Conservation (phyloP, 2,113 vertebrate species). For the Promerops cafer region DNA sequence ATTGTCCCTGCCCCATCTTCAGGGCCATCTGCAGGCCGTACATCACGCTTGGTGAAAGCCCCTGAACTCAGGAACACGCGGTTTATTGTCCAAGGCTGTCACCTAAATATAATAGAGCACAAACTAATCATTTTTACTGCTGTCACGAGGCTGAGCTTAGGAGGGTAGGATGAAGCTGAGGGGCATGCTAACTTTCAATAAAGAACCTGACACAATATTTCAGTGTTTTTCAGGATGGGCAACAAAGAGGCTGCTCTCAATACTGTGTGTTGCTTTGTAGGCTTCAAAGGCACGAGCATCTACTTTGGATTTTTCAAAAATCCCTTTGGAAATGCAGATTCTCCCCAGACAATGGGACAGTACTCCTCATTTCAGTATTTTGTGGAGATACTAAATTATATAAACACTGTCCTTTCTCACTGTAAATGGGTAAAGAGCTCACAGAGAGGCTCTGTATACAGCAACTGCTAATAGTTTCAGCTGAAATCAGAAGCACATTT, state of each 20-base stretch:
- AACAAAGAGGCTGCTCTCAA: background rate
- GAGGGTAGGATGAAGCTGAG: background rate
- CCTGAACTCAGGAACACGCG: background rate
- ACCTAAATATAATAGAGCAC: constrained; percentile 26
- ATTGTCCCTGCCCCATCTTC: background rate
- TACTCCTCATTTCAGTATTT: background rate
- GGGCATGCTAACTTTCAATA: background rate
- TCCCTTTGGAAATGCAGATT: background rate
- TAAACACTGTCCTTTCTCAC: background rate
- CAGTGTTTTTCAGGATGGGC: background rate
- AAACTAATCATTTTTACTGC: constrained; percentile 39
- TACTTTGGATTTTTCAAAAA: background rate
- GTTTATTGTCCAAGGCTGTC: constrained; percentile 19
- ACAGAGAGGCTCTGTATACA: background rate
- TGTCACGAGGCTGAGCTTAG: background rate
- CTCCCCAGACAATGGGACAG: background rate
- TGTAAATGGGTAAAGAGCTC: background rate
- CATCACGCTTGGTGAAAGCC: background rate
- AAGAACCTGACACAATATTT: background rate
- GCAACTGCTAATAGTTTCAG: background rate
- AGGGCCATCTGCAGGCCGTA: background rate
- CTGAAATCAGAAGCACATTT: constrained; percentile 12
- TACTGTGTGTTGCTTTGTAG: background rate
- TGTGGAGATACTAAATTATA: background rate
- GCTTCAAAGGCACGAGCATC: background rate